Evolutionary conservation across 2,888 invertebrate genomes (phyloP).

Genomic region (Drosophila bunnanda): DNA sequence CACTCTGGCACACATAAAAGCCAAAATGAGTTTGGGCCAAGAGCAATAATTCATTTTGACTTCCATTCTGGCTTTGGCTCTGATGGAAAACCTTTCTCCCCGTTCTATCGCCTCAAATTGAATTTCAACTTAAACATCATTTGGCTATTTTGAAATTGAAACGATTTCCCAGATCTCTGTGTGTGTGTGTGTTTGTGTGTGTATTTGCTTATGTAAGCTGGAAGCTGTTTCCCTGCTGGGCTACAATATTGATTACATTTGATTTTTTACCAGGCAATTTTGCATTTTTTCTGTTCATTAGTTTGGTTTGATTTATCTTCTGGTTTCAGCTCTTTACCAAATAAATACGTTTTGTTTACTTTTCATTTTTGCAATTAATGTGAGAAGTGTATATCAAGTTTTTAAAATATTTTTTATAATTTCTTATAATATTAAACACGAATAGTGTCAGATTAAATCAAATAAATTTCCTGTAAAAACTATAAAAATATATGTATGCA

Average conservation of each 20-base stretch:
- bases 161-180: constrained; percentile 25
- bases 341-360: neutral
- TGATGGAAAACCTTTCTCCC: constrained; percentile 63
- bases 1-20: neutral
- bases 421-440: too few species aligned
- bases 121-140: constrained; percentile 61
- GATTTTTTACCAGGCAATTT: constrained; percentile 44
- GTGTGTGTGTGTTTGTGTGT: neutral
- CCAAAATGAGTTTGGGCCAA: constrained; percentile 60
- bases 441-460: too few species aligned
- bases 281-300: constrained; percentile 60
- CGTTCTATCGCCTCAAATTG: constrained; percentile 59
- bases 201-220: constrained; percentile 26
- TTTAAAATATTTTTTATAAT: too few species aligned
- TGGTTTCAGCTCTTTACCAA: constrained; percentile 13
- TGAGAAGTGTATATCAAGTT: neutral
- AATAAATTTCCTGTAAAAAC: too few species aligned
- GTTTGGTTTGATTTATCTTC: constrained; percentile 52
- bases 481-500: too few species aligned
- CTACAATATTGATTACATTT: constrained; percentile 63
- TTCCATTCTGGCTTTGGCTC: constrained; percentile 53
- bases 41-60: constrained; percentile 74
- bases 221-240: too few species aligned
- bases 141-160: constrained; percentile 56
- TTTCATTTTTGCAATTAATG: constrained; percentile 7